Evolutionary conservation across 2,888 invertebrate species (phyloP).

Genomic region (Vanessa cardui): DNA sequence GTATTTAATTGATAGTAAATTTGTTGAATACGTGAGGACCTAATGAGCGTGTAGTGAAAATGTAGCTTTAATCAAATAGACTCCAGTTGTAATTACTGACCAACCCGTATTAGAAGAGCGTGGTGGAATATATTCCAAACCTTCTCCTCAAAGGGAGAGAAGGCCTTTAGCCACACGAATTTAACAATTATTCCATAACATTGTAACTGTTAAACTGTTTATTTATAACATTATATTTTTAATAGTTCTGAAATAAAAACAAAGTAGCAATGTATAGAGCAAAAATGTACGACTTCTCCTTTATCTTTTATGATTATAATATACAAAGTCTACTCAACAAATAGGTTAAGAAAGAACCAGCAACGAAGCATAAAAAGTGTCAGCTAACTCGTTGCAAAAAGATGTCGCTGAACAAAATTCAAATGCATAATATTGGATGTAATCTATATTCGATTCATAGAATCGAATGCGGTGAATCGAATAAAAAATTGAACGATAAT

Average conservation of each 20-base stretch:
- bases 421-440: slow-evolving; percentile 32
- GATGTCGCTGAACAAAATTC: slow-evolving; percentile 25
- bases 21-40: slow-evolving; percentile 15
- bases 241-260: too few species aligned
- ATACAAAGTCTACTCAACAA: slow-evolving; percentile 11
- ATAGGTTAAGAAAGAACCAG: slow-evolving; percentile 4
- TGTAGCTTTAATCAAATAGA: background rate
- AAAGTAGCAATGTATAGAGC: too few species aligned
- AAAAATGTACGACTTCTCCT: too few species aligned
- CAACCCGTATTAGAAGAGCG: too few species aligned
- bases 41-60: background rate
- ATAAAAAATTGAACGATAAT: slow-evolving; percentile 34
- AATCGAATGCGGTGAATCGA: slow-evolving; percentile 34
- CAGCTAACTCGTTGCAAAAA: slow-evolving; percentile 24
- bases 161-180: background rate
- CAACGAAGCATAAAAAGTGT: slow-evolving; percentile 22
- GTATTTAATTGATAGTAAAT: slow-evolving; percentile 25
- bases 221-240: too few species aligned
- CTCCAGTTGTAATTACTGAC: background rate
- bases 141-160: too few species aligned
- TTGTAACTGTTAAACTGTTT: too few species aligned
- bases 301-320: background rate
- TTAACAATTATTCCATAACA: background rate
- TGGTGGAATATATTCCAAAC: too few species aligned
- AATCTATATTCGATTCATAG: slow-evolving; percentile 36